Base-by-base conservation (phyloP, 2,113 vertebrate genomes). In the Brachypodius melanocephalos region DNA sequence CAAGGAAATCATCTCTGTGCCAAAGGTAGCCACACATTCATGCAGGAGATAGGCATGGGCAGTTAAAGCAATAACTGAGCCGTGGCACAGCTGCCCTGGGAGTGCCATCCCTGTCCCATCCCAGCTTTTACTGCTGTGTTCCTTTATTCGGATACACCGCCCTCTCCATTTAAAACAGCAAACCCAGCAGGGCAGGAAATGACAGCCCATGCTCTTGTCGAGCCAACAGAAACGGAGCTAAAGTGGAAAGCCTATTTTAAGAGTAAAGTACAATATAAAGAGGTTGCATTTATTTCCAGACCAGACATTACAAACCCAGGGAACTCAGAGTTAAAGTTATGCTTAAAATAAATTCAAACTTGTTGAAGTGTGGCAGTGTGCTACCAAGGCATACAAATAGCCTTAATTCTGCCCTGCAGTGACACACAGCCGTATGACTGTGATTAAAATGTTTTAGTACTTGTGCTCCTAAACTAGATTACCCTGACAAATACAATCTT, bases 291-390 rank as follows among this genome's bases (percentile, higher is more conserved):
- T 79, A 68, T 85, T 94, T 93, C 73, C 89, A 89, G 89, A 49
- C 43, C 45, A 82, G 59, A 74, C 45, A 43, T 68, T 52, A 40
- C 36, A 95, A 90, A 83, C 49, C 43, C 52, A 75, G 80, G 76
- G 94, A 93, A 87, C 45, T 92, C 86, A 72, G 93, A 93, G 80
- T 87, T 93, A 91, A 96, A 89, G n/a, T 71, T 92, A 61, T 8
- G n/a, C 89, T 93, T 85, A 75, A 95, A 93, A 93, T 92, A 95
- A 95, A 91, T 52, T 74, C 45, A 42, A 75, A 96, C 57, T 87
- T 88, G 79, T 68, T 89, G 73, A 95, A 92, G 83, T 94, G 91
- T 73, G 91, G 78, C 88, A 74, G 54, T 69, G 88, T 61, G 68
- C 74, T 96, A 88, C 78, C 59, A 89, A 93, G 87, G 82, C 90